A percentile compares a stretch with the other conserved stretches of the same genome.
phyloP scores from a whole-genome alignment of 1,140 invertebrate species.

The Muscidifurax raptorellus region DNA sequence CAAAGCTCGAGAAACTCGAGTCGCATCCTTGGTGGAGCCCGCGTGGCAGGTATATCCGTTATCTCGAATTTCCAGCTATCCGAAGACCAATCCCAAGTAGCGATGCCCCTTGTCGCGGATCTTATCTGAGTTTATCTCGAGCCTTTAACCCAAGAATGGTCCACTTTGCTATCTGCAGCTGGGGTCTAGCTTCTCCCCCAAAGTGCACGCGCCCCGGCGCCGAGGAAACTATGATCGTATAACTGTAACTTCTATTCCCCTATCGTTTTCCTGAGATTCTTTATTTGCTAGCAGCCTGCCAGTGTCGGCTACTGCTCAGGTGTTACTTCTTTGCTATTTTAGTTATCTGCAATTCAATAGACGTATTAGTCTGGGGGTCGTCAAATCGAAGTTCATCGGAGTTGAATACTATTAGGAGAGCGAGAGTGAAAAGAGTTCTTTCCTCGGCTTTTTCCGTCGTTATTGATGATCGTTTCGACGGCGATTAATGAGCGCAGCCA shows the following conservation, averaged over 20 bases:
- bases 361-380: no score
- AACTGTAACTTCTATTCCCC: conserved; percentile 20
- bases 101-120: conserved; percentile 23
- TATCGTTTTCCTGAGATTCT: conserved; percentile 10
- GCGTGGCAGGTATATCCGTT: conserved; percentile 1
- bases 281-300: not conserved
- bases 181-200: not conserved
- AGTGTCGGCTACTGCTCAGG: not conserved
- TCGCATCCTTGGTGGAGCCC: not conserved
- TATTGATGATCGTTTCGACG: no score
- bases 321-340: not conserved
- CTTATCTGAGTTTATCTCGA: conserved; percentile 34
- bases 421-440: no score
- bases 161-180: conserved; percentile 27
- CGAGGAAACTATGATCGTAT: conserved; percentile 20
- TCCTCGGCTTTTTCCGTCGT: no score
- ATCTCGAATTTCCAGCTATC: conserved; percentile 34
- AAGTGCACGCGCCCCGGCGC: not conserved
- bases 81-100: conserved; percentile 30
- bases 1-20: not conserved
- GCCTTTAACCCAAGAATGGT: conserved; percentile 37
- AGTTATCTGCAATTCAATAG: no score
- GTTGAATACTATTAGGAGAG: no score
- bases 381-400: no score
- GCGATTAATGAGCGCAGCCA: no score